Evolutionary conservation across 1,140 invertebrate genomes (phyloP).

Genomic region (Phocides pigmalion): DNA sequence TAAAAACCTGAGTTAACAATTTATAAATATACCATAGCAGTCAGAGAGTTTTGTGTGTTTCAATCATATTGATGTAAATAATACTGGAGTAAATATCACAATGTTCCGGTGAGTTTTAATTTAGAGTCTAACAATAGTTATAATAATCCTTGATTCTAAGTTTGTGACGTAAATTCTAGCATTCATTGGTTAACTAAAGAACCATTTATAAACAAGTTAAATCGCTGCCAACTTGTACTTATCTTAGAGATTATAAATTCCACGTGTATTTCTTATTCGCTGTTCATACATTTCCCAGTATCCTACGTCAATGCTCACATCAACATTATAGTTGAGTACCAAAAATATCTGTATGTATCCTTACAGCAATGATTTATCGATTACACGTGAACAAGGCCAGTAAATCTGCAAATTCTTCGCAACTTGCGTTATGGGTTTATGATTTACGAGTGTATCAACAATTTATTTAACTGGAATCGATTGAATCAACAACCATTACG

Average conservation of each 20-base stretch:
- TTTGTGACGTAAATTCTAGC: no score
- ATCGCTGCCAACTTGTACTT: no score
- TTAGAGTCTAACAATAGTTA: no score
- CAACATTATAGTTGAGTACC: conserved; percentile 11
- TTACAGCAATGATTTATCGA: conserved; percentile 21
- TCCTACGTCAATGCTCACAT: conserved; percentile 25
- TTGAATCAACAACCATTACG: conserved; percentile 15
- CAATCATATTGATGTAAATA: no score
- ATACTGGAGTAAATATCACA: no score
- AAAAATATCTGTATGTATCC: conserved; percentile 23
- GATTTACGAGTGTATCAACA: conserved; percentile 22
- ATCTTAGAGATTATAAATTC: neutral
- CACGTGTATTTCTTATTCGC: conserved; percentile 2
- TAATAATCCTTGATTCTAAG: no score
- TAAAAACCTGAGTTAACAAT: no score
- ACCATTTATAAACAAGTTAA: no score
- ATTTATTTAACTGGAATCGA: conserved; percentile 3
- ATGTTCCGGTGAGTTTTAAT: no score
- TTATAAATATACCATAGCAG: no score
- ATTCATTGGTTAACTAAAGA: no score
- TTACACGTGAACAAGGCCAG: neutral
- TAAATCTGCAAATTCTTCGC: conserved; percentile 4
- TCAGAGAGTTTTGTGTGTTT: no score
- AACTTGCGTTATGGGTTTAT: conserved; percentile 3
- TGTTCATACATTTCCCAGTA: conserved; percentile 17